Evolutionary conservation across 2,888 invertebrate species (phyloP), one percentile per base, ranked within the genome.

Genomic region (Agonopterix arenella): DNA sequence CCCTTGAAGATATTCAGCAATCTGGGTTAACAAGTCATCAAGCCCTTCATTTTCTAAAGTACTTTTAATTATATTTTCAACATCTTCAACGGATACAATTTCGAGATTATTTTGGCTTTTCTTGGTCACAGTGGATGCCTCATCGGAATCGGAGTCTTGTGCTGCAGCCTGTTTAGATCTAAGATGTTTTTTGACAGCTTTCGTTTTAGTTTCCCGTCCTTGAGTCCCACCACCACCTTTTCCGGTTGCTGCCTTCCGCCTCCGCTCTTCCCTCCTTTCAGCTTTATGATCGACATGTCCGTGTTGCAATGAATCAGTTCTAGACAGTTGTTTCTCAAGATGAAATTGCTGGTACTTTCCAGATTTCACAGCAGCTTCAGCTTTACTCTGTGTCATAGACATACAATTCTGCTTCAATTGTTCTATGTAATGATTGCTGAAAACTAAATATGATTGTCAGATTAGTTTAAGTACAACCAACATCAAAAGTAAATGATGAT

Each of bases 171-270:
- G 90, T 66, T 90, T 91, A n/a, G 86, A 82, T 77, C 90, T 66
- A 80, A 85, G 80, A 74, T 93, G 93, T 83, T 97, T 98, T 71
- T 98, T 98, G 0, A 95, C 95, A 2, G 97, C 95, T 73, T 97
- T 98, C 0, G 97, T 98, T 89, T 97, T 98, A 0, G 97, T 97
- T 90, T 98, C 98, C 41, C 98, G 90, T 0, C 98, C 98, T 77
- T 98, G 98, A 9, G 94, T 92, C 1, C 98, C 98, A 11, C 98
- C 97, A 10, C 98, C 98, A 46, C 93, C 93, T 90, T 97, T 98
- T 1, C 97, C 97, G 28, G 93, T 92, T 4, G 94, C 86, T 1
- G 97, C 97, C 75, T 97, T 97, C 70, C 96, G 96, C 52, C 97
- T 91, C 9, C 98, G 90, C 65, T 98, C 97, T 50, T 98, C 97